phyloP scores from a whole-genome alignment of 2,113 vertebrate species.

The human (Homo sapiens) region GRCh38 chr16:15666001-15666500 shows the following conservation, averaged over 20 bases:
- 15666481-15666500: too few relatives aligned
- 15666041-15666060: not conserved
- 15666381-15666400: too few relatives aligned
- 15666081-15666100: not conserved
- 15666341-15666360: too few relatives aligned
- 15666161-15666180: not conserved
- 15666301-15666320: not conserved
- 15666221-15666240: not conserved
- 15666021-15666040: too few relatives aligned
- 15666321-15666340: too few relatives aligned
- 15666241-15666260: not conserved
- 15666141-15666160: not conserved
- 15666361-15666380: too few relatives aligned
- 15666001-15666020: too few relatives aligned
- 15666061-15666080: not conserved
- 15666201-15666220: not conserved
- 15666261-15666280: not conserved
- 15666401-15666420: too few relatives aligned
- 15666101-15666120: not conserved
- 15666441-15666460: too few relatives aligned
- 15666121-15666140: not conserved
- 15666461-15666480: too few relatives aligned
- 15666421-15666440: too few relatives aligned
- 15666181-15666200: not conserved
- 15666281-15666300: not conserved